Conservation (phyloP, 2,888 invertebrate genomes). For the Ophion ventricosus region DNA sequence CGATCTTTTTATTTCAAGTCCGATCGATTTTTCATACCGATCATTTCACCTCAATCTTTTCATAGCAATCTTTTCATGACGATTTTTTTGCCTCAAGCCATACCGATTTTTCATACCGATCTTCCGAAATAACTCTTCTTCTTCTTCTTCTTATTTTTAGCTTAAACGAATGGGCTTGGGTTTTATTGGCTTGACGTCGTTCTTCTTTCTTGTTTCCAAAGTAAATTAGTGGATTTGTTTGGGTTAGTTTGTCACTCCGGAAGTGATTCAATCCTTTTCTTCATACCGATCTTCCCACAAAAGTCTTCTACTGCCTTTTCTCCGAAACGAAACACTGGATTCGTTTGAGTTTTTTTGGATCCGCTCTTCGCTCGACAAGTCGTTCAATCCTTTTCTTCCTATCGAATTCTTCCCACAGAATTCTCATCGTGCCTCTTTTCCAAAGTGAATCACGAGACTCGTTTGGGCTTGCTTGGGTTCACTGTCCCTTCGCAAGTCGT, state of each 20-base stretch:
- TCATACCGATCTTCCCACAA: background rate
- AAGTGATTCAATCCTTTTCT: background rate
- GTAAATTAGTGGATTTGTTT: too few relatives aligned
- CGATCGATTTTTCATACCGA: too few relatives aligned
- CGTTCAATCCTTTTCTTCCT: background rate
- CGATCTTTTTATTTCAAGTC: too few relatives aligned
- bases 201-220: too few relatives aligned
- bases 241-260: background rate
- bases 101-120: too few relatives aligned
- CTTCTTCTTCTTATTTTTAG: too few relatives aligned
- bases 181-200: too few relatives aligned
- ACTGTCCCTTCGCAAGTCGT: background rate
- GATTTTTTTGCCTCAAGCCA: too few relatives aligned
- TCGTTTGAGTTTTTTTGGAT: background rate
- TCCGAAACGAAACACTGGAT: background rate
- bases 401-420: background rate
- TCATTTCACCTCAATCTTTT: too few relatives aligned
- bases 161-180: too few relatives aligned
- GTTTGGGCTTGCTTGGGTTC: background rate
- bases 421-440: background rate
- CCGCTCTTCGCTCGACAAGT: background rate
- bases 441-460: background rate
- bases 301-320: background rate
- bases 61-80: too few relatives aligned
- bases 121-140: too few relatives aligned